Evolutionary conservation across 2,113 vertebrate genomes (phyloP), one percentile per base, ranked within the genome.

Genomic region (Monopterus albus): DNA sequence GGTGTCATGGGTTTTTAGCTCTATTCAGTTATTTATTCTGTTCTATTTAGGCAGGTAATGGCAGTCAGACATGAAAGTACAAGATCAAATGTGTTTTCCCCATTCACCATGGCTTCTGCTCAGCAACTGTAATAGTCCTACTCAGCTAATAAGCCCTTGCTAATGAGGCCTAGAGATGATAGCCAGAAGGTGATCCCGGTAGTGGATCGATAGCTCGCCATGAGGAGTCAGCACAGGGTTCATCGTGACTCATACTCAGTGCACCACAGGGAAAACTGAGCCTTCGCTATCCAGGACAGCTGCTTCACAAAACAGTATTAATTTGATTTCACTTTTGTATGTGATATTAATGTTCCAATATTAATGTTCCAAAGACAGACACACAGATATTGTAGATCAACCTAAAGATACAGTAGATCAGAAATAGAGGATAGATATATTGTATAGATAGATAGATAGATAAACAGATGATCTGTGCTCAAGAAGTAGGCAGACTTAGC

Each of bases 151-250:
- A 89, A 89, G 81, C 79, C 78, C 57, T 49, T 77, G 85, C 81
- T 91, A 91, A 92, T 91, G 87, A 92, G 80, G 83, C 83, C 62
- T 50, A 66, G 80, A 84, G 87, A 86, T 84, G 84, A 81, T 80
- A 82, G 69, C 82, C 84, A 87, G 86, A 83, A 89, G 91, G 88
- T 91, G 89, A 90, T 90, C 83, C 88, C 38, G 38, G 56, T 63
- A 57, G 81, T 71, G 76, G 83, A 90, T 92, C 89, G 59, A 92
- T 92, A 89, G 43, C 82, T 78, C 76, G 77, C 87, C 81, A 75
- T n/a, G 45, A 83, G 39, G 75, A 89, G 75, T 91, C 85, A 88
- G 78, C 80, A 70, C 59, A 57, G 60, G 79, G 77, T 86, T 88
- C 81, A 85, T 84, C 72, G 69, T 90, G 87, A 87, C 81, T 89